Base-by-base conservation (phyloP, 2,113 vertebrate genomes). In the Mobula hypostoma region DNA sequence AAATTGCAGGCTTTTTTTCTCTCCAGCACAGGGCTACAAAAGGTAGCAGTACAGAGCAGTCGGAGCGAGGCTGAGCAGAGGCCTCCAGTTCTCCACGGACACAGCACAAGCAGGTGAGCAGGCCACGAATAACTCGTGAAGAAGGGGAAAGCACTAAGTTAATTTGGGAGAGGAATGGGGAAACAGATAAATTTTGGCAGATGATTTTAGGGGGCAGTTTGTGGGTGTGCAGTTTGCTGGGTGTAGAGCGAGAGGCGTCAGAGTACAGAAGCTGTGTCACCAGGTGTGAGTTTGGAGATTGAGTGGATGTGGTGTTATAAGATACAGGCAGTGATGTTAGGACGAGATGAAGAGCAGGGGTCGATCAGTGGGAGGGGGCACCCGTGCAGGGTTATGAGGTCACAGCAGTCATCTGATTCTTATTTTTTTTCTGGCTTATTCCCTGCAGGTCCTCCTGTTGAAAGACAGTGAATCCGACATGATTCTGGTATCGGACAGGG, bases 41-140 rank as follows among this genome's bases (percentile, higher is more conserved):
- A 94, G 94, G 96, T 77, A 94, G 95, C 94, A 96, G 95, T 95
- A 94, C 96, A 96, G 97, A 97, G 95, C 97, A 97, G 95, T 97
- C 97, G 17, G 97, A 97, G 95, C 97, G 97, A 97, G 97, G 97
- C 94, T 97, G 97, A 98, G 94, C 94, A 7, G 79, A 66, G 21
- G 11, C 79, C 76, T 29, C 94, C 78, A 80, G 63, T 63, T 76
- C 94, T 24, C 32, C 27, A 76, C 74, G 92, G 93, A 95, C 88
- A 94, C 56, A 94, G 63, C 94, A 94, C 94, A 94, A 93, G 94
- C 94, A 94, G 94, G 95, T 95, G 61, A 94, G 94, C 14, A 40
- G 6, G 56, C 66, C 56, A 94, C 0, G 58, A 77, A 70, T 76
- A 92, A 70, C n/a, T 82, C 94, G 36, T 63, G 78, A 48, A 48